Base-by-base conservation (phyloP, 2,888 invertebrate species). In the Muschampia plurimacula region DNA sequence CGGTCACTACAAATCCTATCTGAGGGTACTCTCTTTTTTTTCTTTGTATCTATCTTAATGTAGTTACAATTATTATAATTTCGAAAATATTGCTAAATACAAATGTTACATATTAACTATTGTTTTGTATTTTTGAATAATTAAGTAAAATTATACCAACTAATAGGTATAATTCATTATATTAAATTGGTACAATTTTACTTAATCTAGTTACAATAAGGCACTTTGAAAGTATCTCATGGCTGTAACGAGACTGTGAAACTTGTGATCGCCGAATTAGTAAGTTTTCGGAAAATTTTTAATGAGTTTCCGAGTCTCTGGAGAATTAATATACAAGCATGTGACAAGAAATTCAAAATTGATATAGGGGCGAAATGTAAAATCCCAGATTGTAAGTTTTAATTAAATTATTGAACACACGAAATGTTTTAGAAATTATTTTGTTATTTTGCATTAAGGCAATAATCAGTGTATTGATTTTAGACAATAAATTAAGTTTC, bases 241-340 rank as follows among this genome's bases (percentile, higher is more conserved):
- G 52, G 69, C 60, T 66, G 59, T 71, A 71, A 71, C 49, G 66
- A 60, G 71, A 66, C 44, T 60, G 65, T 44, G 71, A 32, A 66
- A 66, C 60, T 71, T 71, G 60, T 66, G 65, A 66, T 66, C 60
- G 65, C 41, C 4, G 66, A 71, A 60, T 71, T 66, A 71, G 28
- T 63, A 71, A 71, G 71, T 71, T 60, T 71, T 32, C 39, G 59
- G 8, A n/a, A 71, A 66, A 66, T 52, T 71, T 70, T 71, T 66
- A 71, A 71, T 71, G 71, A 66, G 59, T 71, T 71, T 71, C 49
- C 9, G 60, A 59, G 41, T 60, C 70, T 66, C 55, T 49, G 36
- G 22, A 12, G 59, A 49, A 66, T 39, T 59, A 32, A 71, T 66
- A 59, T 49, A 46, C 39, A 59, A 44, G 22, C 22, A 9, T 22